Evolutionary conservation across 1,140 invertebrate genomes (phyloP), one percentile per base, ranked within the genome.

Genomic region (Reticulitermes speratus): DNA sequence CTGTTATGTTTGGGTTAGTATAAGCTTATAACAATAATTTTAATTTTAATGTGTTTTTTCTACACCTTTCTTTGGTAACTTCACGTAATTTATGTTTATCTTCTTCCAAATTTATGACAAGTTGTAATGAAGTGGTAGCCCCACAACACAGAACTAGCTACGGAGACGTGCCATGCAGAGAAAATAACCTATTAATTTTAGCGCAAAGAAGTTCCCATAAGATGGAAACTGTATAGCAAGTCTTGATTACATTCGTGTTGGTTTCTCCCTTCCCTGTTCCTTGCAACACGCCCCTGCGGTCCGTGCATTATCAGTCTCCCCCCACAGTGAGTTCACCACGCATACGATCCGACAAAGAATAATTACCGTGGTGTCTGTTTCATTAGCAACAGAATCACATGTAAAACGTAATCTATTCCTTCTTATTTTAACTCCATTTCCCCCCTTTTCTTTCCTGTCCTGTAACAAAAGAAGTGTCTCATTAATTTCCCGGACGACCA

Each of bases 401-500:
- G 65, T 75, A 75, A 21, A 55, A 55, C 52, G 19, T 21, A 55
- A 16, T 21, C 14, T 55, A 55, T 21, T 55, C 19, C 52, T 55
- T 55, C 19, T 21, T 55, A 19, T 5, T 55, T 55, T 21, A 55
- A 55, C 19, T 55, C 52, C 52, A 55, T 55, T 55, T 16, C 52
- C 65, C n/a, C n/a, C n/a, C 65, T 55, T 55, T 16, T 55, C 52
- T 21, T 21, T 14, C n/a, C 65, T 75, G 11, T 75, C 65, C n/a
- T 30, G 65, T 75, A 75, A 75, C 65, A 75, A 75, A 75, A 75
- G 65, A 75, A 75, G 65, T 75, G 25, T 30, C 65, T 75, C 65
- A 75, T 75, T 75, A 75, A 75, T 75, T 75, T 75, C 65, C 6
- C 9, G 65, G 65, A 75, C 65, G 65, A 75, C 7, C 65, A 75